Conservation (phyloP, 2,888 invertebrate genomes). For the Melipona beecheii region DNA sequence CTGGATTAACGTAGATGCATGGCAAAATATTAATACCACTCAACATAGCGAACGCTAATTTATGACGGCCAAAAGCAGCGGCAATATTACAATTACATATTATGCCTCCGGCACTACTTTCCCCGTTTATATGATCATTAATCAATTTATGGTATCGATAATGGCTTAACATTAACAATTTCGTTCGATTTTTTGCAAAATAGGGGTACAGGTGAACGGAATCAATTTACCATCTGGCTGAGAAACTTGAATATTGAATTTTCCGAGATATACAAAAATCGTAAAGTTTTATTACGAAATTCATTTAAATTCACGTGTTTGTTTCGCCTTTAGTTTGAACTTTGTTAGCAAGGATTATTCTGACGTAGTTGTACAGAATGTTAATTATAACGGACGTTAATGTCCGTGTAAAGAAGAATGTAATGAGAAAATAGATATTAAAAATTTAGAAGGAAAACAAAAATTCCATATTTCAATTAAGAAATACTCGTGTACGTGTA, state of each 20-base stretch:
- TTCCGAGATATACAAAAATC: background rate
- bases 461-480: background rate
- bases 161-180: background rate
- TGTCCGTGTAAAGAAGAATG: background rate
- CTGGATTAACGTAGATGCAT: background rate
- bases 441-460: no score
- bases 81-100: background rate
- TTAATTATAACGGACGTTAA: background rate
- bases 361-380: background rate
- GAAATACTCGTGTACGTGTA: background rate
- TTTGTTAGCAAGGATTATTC: background rate
- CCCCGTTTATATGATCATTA: background rate
- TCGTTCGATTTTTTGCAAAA: background rate
- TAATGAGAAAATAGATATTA: background rate
- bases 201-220: background rate
- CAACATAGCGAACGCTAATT: background rate
- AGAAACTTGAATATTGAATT: constrained; percentile 12
- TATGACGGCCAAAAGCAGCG: background rate
- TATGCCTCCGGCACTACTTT: background rate
- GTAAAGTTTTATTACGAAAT: background rate
- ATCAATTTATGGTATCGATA: background rate
- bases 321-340: background rate
- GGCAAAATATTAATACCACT: background rate
- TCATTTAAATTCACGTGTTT: background rate
- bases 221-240: background rate